Percentiles rank a stretch among this genome's conserved stretches.
These are phyloP conservation scores for Coleophora deauratella DNA, from an alignment of 2,888 invertebrate genomes.

Conservation along the genomic window DNA sequence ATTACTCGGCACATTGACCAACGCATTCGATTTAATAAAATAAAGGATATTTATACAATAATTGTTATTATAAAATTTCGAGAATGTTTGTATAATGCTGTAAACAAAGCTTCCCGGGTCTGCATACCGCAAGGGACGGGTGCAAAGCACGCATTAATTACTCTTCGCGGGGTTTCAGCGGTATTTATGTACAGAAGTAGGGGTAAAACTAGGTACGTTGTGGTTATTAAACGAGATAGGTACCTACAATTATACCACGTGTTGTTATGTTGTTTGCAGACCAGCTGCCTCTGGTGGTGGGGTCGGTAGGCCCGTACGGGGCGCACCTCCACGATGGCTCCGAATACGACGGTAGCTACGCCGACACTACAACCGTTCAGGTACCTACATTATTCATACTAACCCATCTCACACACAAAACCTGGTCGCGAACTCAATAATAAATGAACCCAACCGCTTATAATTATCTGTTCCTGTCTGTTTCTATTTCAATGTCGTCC, in stretches of 20 bases:
- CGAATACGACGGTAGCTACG: conserved; percentile 92
- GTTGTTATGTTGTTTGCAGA: conserved; percentile 27
- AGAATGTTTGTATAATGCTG: conserved; percentile 51
- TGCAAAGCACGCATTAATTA: conserved; percentile 70
- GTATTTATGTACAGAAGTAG: conserved; percentile 32
- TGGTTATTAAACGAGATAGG: conserved; percentile 12
- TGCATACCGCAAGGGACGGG: conserved; percentile 49
- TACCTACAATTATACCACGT: neutral
- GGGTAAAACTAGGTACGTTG: conserved; percentile 24
- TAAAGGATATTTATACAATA: conserved; percentile 13
- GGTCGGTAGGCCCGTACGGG: conserved; percentile 94
- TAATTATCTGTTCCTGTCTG: conserved; percentile 31
- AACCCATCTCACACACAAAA: conserved; percentile 1
- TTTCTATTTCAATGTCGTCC: conserved; percentile 30
- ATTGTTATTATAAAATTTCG: conserved; percentile 37
- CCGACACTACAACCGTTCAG: conserved; percentile 76
- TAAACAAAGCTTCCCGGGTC: conserved; percentile 50
- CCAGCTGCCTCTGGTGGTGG: conserved; percentile 79
- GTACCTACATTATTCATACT: conserved; percentile 29
- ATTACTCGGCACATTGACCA: too few relatives aligned
- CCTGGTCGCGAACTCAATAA: conserved; percentile 6
- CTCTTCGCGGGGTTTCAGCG: conserved; percentile 51
- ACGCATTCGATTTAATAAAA: neutral
- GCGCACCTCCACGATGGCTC: conserved; percentile 93
- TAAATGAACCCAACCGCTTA: conserved; percentile 15